Percentiles rank a stretch among this genome's conserved stretches.
These are phyloP conservation scores for Meliscaeva auricollis DNA, from an alignment of 2,888 invertebrate genomes.

Conservation along the genomic window DNA sequence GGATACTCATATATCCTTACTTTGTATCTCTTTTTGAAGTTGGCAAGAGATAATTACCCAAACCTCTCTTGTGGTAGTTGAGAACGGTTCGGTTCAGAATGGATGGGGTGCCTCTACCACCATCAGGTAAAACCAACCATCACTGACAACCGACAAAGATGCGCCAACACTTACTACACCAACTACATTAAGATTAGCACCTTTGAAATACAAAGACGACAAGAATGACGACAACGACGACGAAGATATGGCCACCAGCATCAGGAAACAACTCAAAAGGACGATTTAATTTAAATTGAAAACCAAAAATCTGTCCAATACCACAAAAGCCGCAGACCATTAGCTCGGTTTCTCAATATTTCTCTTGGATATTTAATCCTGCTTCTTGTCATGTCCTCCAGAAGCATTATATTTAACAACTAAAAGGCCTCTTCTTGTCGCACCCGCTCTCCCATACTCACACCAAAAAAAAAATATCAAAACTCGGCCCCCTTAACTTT, in stretches of 20 bases:
- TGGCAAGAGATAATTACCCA: constrained; percentile 57
- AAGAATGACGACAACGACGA: neutral
- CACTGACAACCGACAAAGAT: neutral
- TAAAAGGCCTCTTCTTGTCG: constrained; percentile 19
- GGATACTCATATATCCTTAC: constrained; percentile 25
- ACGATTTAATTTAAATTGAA: constrained; percentile 66
- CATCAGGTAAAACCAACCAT: too few relatives aligned
- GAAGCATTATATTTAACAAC: constrained; percentile 49
- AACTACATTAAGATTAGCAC: constrained; percentile 48
- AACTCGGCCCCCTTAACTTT: constrained; percentile 1
- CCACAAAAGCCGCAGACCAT: constrained; percentile 40
- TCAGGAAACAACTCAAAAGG: constrained; percentile 37
- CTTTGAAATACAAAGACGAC: constrained; percentile 31
- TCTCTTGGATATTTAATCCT: constrained; percentile 42
- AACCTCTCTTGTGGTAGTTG: constrained; percentile 12
- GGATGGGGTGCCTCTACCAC: too few relatives aligned
- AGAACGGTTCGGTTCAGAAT: neutral
- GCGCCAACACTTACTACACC: neutral
- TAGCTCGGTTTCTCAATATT: constrained; percentile 11
- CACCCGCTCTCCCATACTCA: neutral
- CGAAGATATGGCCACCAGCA: too few relatives aligned
- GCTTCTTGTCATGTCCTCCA: constrained; percentile 55
- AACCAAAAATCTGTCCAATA: constrained; percentile 63
- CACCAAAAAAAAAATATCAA: neutral
- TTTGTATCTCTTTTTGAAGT: constrained; percentile 49